Percentiles rank a stretch among this genome's conserved stretches.
phyloP scores from a whole-genome alignment of 1,140 invertebrate genomes.

The Phocides pigmalion region DNA sequence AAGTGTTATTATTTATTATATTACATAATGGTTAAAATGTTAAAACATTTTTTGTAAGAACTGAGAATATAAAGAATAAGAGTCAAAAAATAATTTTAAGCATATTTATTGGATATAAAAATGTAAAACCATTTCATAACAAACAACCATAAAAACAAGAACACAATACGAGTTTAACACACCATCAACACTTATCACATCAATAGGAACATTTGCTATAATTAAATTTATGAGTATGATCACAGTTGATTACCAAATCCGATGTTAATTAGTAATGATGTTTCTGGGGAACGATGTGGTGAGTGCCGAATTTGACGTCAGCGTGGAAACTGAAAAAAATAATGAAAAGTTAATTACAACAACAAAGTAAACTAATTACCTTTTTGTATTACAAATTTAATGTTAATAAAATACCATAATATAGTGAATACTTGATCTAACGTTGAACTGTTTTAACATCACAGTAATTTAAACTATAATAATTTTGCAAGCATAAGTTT shows the following conservation, averaged over 20 bases:
- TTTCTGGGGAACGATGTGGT: conserved; percentile 52
- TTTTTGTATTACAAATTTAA: too few relatives aligned
- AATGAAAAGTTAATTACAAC: not conserved
- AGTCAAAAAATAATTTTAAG: not conserved
- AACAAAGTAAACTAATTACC: too few relatives aligned
- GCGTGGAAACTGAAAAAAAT: conserved; percentile 51
- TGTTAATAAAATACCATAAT: too few relatives aligned
- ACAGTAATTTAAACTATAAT: too few relatives aligned
- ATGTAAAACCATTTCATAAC: conserved; percentile 26
- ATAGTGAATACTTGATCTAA: too few relatives aligned
- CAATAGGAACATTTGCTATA: conserved; percentile 9
- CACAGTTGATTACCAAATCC: conserved; percentile 22
- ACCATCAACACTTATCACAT: conserved; percentile 7
- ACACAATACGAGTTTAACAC: conserved; percentile 25
- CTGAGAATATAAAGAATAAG: not conserved
- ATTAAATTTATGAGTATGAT: not conserved
- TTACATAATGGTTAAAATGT: too few relatives aligned
- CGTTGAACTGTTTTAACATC: too few relatives aligned
- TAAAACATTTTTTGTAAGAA: too few relatives aligned
- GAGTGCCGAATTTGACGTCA: conserved; percentile 52
- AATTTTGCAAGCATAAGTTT: too few relatives aligned
- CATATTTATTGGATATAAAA: conserved; percentile 27
- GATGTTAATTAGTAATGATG: conserved; percentile 41
- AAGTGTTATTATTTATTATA: too few relatives aligned
- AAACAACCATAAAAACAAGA: conserved; percentile 20